Evolutionary conservation across 2,888 invertebrate species (phyloP).

Genomic region (Ashinkailepas kermadecensis): DNA sequence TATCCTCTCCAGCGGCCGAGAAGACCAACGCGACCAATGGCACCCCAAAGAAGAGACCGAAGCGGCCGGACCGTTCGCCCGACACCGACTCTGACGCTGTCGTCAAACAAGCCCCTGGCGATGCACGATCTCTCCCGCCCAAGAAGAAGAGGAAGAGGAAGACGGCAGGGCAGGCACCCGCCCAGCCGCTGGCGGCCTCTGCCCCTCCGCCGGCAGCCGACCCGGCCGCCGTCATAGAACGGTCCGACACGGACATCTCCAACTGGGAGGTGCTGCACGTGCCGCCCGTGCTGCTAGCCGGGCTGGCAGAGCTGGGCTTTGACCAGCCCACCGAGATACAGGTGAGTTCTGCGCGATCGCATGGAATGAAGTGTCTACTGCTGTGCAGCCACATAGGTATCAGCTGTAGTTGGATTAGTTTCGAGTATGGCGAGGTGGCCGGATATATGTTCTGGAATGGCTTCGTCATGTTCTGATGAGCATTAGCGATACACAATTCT

Average conservation of each 20-base stretch:
- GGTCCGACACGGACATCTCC: constrained; percentile 34
- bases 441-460: no score
- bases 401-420: no score
- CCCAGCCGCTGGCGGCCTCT: neutral
- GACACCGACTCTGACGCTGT: neutral
- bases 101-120: no score
- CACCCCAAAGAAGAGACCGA: no score
- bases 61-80: neutral
- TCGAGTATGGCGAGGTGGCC: no score
- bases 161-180: constrained; percentile 2
- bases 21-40: no score
- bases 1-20: neutral
- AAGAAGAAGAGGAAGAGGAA: constrained; percentile 27
- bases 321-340: constrained; percentile 83
- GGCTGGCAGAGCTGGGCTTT: constrained; percentile 68
- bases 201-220: constrained; percentile 26
- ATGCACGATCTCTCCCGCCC: no score
- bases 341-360: constrained; percentile 36
- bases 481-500: no score
- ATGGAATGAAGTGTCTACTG: no score
- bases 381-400: no score
- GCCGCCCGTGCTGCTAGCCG: constrained; percentile 59
- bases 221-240: neutral
- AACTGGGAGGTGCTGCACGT: constrained; percentile 50
- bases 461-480: no score